Conservation (phyloP, 2,888 invertebrate genomes). For the Timema podura region DNA sequence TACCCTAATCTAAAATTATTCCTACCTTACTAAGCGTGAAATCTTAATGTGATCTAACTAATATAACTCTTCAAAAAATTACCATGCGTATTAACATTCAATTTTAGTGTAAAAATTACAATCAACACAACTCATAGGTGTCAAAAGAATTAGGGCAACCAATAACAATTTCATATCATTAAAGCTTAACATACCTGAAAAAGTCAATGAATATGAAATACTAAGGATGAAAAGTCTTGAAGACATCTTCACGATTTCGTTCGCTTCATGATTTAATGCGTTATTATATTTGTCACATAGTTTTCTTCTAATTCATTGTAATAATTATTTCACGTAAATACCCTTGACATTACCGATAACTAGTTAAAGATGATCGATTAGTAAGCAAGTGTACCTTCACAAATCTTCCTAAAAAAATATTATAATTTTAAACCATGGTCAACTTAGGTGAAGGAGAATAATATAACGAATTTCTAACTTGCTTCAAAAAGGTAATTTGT, state of each 20-base stretch:
- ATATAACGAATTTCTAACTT: too few relatives aligned
- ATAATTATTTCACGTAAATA: not conserved
- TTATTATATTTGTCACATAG: conserved; percentile 21
- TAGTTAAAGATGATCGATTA: conserved; percentile 24
- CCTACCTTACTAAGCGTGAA: too few relatives aligned
- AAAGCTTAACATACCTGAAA: conserved; percentile 23
- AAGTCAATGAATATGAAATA: conserved; percentile 26
- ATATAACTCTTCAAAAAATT: too few relatives aligned
- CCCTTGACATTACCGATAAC: conserved; percentile 14
- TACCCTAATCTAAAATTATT: too few relatives aligned
- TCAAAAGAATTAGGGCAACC: conserved; percentile 9
- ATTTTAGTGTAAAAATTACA: too few relatives aligned
- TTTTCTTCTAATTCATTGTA: not conserved
- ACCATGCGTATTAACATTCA: too few relatives aligned
- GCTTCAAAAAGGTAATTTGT: too few relatives aligned
- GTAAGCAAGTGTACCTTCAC: conserved; percentile 21
- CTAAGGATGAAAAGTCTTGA: conserved; percentile 24
- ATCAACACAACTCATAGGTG: too few relatives aligned
- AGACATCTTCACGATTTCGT: conserved; percentile 25
- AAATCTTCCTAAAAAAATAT: conserved; percentile 6
- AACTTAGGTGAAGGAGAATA: too few relatives aligned
- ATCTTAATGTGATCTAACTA: too few relatives aligned
- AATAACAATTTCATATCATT: too few relatives aligned
- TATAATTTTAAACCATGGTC: too few relatives aligned
- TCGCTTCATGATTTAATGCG: conserved; percentile 17